Evolutionary conservation across 2,888 invertebrate genomes (phyloP).

Genomic region (Leptinotarsa rubiginosa): DNA sequence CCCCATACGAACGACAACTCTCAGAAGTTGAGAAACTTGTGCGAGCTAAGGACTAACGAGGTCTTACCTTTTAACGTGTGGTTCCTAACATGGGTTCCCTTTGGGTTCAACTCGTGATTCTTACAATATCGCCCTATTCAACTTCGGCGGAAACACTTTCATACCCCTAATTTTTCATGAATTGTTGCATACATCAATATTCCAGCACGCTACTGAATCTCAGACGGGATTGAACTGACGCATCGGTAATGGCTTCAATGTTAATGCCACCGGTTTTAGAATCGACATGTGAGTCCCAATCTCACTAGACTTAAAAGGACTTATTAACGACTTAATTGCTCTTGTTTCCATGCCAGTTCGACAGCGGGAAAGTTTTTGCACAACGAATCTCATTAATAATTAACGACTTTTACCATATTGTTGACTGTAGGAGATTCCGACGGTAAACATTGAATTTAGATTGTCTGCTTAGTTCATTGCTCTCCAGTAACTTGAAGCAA

Average conservation of each 20-base stretch:
- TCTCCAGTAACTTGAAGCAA: too few relatives aligned
- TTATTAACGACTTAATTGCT: conserved; percentile 25
- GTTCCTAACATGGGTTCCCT: too few relatives aligned
- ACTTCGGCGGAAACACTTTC: too few relatives aligned
- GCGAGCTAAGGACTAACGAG: too few relatives aligned
- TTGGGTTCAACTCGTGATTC: too few relatives aligned
- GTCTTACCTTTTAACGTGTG: too few relatives aligned
- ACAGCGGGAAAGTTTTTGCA: background rate
- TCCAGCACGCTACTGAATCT: background rate
- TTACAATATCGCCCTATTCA: too few relatives aligned
- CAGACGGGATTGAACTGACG: background rate
- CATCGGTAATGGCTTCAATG: background rate
- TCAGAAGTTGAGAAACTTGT: too few relatives aligned
- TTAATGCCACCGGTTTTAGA: conserved; percentile 17
- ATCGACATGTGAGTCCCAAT: conserved; percentile 18
- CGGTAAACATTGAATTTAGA: background rate
- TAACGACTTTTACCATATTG: background rate
- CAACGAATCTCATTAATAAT: conserved; percentile 9
- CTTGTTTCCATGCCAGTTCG: conserved; percentile 9
- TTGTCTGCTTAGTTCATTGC: background rate
- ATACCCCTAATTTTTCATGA: too few relatives aligned
- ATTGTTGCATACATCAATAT: background rate
- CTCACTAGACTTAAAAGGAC: conserved; percentile 8
- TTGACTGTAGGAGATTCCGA: background rate
- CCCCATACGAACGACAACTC: too few relatives aligned